These are phyloP conservation scores for Ibidorhyncha struthersii DNA, from an alignment of 2,113 vertebrate species.

Conservation along the genomic window DNA sequence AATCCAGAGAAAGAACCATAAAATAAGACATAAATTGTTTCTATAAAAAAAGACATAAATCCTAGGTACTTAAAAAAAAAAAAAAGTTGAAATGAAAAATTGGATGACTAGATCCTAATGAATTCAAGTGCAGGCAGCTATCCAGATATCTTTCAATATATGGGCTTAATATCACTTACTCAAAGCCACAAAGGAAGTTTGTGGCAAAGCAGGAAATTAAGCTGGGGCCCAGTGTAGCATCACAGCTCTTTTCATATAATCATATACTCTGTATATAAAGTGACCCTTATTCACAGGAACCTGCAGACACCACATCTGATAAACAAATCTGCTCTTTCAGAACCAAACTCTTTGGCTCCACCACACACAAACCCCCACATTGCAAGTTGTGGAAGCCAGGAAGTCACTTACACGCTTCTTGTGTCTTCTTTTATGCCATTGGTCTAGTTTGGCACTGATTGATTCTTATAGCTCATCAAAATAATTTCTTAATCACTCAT, in stretches of 20 bases:
- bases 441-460: not conserved
- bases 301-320: not conserved
- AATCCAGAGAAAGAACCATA: not conserved
- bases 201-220: conserved; percentile 3
- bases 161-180: not conserved
- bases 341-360: not conserved
- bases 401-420: not conserved
- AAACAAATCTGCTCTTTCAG: not conserved
- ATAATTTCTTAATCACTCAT: not conserved
- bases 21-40: not conserved
- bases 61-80: not conserved
- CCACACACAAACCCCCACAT: fast-evolving
- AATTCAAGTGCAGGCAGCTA: not conserved
- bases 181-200: not conserved
- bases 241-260: not conserved
- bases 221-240: not conserved
- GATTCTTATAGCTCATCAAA: not conserved
- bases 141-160: not conserved
- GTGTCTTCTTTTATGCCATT: not conserved
- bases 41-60: not conserved
- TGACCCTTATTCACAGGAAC: not conserved
- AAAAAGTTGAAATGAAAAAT: not conserved
- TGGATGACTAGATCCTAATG: not conserved
- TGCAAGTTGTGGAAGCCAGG: not conserved
- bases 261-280: not conserved